Evolutionary conservation across 2,888 invertebrate species (phyloP).

Genomic region (Odontomyia ornata): DNA sequence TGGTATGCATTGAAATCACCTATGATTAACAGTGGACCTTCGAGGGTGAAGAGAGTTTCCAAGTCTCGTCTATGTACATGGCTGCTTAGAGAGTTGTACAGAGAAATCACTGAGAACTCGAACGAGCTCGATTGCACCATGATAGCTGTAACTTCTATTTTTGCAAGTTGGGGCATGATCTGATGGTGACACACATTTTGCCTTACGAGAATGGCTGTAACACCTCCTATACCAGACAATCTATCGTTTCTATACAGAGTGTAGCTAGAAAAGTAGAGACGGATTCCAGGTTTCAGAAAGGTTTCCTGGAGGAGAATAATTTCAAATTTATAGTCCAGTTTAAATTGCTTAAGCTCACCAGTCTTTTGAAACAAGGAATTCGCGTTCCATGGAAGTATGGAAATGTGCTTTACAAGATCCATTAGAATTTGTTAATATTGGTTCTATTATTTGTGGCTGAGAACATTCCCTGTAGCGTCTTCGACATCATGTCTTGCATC

Average conservation of each 20-base stretch:
- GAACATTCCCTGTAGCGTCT: neutral
- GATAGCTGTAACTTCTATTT: neutral
- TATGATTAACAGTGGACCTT: neutral
- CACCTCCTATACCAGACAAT: neutral
- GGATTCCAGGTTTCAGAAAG: neutral
- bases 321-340: neutral
- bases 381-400: neutral
- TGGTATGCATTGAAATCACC: neutral
- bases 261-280: neutral
- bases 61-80: too few species aligned
- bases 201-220: neutral
- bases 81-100: neutral
- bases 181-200: neutral
- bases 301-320: conserved; percentile 2
- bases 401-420: neutral
- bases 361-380: neutral
- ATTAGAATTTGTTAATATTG: too few species aligned
- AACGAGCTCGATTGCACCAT: neutral
- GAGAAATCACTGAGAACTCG: neutral
- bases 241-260: neutral
- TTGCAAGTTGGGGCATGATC: neutral
- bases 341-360: neutral
- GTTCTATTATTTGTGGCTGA: neutral
- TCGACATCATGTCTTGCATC: neutral
- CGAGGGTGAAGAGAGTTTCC: neutral